These are phyloP conservation scores for Copidosoma floridanum DNA, from an alignment of 1,140 invertebrate genomes.

Conservation along the genomic window DNA sequence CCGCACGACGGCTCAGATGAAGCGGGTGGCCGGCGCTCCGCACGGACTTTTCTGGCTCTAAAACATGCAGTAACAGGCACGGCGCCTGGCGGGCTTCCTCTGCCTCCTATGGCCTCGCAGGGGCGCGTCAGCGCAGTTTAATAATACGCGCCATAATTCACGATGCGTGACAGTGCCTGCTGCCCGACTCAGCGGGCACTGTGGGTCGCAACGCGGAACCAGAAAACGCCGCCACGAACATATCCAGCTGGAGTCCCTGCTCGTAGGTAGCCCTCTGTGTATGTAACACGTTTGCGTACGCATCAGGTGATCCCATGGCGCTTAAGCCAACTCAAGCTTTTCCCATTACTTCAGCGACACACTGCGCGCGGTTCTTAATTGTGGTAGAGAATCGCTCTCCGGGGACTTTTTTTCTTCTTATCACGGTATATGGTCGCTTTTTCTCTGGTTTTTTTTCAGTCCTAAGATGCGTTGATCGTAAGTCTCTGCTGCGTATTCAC, in stretches of 20 bases:
- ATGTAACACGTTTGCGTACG: conserved; percentile 21
- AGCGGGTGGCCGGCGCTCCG: too few species aligned
- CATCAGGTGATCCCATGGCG: conserved; percentile 43
- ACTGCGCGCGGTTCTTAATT: too few species aligned
- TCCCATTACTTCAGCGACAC: too few species aligned
- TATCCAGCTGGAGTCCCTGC: too few species aligned
- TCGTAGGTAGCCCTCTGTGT: conserved; percentile 38
- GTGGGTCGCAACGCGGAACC: too few species aligned
- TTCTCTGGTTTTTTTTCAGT: not conserved
- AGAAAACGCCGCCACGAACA: too few species aligned
- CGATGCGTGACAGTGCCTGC: conserved; percentile 40
- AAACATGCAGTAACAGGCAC: too few species aligned
- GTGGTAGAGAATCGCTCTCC: not conserved
- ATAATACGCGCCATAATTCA: conserved; percentile 46
- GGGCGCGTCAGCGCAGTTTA: conserved; percentile 36
- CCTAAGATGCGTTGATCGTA: conserved; percentile 3
- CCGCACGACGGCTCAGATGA: too few species aligned
- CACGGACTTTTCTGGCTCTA: too few species aligned
- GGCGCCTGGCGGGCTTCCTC: not conserved
- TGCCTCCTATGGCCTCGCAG: conserved; percentile 1
- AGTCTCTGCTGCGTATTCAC: conserved; percentile 2
- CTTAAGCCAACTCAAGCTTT: too few species aligned
- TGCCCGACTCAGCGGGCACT: conserved; percentile 41
- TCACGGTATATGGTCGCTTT: not conserved
- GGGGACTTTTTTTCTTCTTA: not conserved